Evolutionary conservation across 2,888 invertebrate species (phyloP), one percentile per base, ranked within the genome.

Genomic region (Rhorus exstirpatorius): DNA sequence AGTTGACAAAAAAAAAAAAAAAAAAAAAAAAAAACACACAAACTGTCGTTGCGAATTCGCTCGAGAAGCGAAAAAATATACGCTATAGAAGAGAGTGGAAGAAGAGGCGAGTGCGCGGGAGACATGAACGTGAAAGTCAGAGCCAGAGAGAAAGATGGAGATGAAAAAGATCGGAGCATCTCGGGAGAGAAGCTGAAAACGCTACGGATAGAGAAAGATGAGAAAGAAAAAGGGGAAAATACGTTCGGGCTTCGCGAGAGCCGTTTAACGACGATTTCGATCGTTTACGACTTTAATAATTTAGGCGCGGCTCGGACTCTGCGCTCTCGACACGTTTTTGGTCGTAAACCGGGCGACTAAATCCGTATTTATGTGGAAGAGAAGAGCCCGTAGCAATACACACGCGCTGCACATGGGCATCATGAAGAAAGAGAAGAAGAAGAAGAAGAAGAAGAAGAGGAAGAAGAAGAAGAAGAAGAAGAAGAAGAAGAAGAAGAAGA

Each of bases 201-300:
- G 55, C 65, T 26, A 31, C 61, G 26, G 80, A 84, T 61, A 82
- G 84, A 71, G 87, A 19, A 38, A 35, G 63, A 58, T 31, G 41
- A 55, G 76, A 81, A 84, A 67, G 88, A 46, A 49, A 72, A 65
- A 70, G 26, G 53, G 86, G 87, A 80, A 86, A 86, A 84, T 68
- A 82, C 77, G 67, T 82, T 83, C 70, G 76, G 76, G 80, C 78
- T 81, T 90, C 90, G 88, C 90, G 90, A 89, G 90, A 88, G 90
- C 87, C 90, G 89, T 91, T 92, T 92, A 92, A 92, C 91, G 92
- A 90, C 91, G 90, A 91, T 92, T 91, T 91, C 91, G 89, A 92
- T 92, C 92, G 91, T 92, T 92, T 92, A 92, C 92, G 92, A 92
- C 92, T 92, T 92, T 92, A 92, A 92, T 92, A 92, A 92, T 92